Evolutionary conservation across 2,113 vertebrate species (phyloP).

Genomic region (Petroica traversi): DNA sequence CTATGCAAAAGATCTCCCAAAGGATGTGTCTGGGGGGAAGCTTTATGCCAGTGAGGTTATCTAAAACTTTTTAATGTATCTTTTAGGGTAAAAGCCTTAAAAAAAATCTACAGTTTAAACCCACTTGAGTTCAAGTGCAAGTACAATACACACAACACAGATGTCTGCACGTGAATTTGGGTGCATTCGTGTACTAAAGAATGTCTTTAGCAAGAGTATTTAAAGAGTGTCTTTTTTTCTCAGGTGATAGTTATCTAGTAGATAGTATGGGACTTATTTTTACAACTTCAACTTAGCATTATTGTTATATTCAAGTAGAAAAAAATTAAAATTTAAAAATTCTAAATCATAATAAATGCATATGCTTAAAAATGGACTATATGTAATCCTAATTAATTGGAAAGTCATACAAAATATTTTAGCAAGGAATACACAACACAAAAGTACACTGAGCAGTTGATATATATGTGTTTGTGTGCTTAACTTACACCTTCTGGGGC

Average conservation of each 20-base stretch:
- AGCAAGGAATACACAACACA: not conserved
- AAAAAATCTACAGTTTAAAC: not conserved
- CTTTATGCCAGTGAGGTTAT: not conserved
- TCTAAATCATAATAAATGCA: not conserved
- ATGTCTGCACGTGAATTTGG: not conserved
- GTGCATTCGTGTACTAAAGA: not conserved
- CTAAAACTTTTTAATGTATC: not conserved
- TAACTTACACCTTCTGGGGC: not conserved
- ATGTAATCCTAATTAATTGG: not conserved
- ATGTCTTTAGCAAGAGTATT: not conserved
- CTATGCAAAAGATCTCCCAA: not conserved
- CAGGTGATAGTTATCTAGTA: not conserved
- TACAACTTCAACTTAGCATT: not conserved
- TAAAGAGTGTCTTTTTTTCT: not conserved
- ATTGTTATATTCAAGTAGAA: not conserved
- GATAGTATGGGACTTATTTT: not conserved
- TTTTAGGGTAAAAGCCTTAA: not conserved
- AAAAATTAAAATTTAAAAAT: not conserved
- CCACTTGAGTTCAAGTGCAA: not conserved
- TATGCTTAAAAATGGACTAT: accelerated
- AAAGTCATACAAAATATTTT: not conserved
- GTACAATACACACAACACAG: not conserved
- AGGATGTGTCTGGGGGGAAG: not conserved
- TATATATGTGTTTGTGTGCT: not conserved
- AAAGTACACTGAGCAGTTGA: not conserved